Base-by-base conservation (phyloP, 2,113 vertebrate species). In the Cyanistes caeruleus region DNA sequence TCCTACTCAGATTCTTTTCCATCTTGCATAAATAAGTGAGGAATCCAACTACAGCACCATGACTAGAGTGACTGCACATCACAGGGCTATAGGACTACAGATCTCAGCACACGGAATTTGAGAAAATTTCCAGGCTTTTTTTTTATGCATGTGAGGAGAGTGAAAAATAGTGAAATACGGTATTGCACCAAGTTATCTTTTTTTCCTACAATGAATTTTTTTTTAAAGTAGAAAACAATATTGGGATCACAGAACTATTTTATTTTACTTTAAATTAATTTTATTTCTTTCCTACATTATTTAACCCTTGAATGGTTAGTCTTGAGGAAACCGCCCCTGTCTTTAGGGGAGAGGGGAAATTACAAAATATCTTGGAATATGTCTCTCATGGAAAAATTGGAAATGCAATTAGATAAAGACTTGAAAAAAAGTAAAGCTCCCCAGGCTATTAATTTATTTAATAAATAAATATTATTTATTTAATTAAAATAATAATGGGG, bases 301-400 rank as follows among this genome's bases (percentile, higher is more conserved):
- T 89, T 76, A 91, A 87, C 5, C 2, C 20, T 58, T 69, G 37
- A 60, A 56, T 73, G 4, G 5, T 75, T 68, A 81, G 31, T 79
- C 68, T 59, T 68, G 8, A 62, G 12, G 28, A 76, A 85, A 89
- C 5, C 1, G 2, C 24, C 13, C 28, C 4, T 15, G 0, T 43
- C 3, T 31, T 14, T 10, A 1, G 3, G 8, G 5, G 0, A 3
- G 35, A 7, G 4, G 3, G 3, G 0, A 1, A 25, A 60, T 15
- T 85, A 21, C 17, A 90, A 90, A 83, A 11, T 77, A 65, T 5
- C n/a, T 55, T 69, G 17, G 15, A 84, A 58, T 58, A 39, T 16
- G 5, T n/a, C 31, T 69, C 5, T 37, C 11, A 41, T 17, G 13
- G 13, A 70, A 86, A 84, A 91, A 81, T 1, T 20, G n/a, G 35